phyloP scores from a whole-genome alignment of 2,888 invertebrate species.

The Dynastes maya region DNA sequence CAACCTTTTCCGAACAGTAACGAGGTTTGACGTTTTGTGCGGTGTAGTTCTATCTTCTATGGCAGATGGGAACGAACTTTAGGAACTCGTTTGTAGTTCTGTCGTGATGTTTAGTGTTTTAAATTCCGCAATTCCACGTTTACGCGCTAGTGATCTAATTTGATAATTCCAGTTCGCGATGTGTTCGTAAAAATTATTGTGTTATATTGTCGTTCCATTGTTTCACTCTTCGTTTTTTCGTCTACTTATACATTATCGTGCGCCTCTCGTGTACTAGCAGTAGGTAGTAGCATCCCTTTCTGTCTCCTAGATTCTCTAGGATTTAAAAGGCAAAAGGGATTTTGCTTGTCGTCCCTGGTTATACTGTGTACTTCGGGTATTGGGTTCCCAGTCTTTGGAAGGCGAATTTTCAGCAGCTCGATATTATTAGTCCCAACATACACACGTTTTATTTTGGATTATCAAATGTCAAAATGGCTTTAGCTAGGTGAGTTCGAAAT shows the following conservation, averaged over 20 bases:
- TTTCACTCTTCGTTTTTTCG: constrained; percentile 22
- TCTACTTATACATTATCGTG: constrained; percentile 21
- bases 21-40: constrained; percentile 53
- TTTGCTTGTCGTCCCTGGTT: not conserved
- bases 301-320: not conserved
- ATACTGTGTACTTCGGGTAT: constrained; percentile 9
- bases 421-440: constrained; percentile 12
- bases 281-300: constrained; percentile 9
- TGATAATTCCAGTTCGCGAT: constrained; percentile 43
- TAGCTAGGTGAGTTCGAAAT: constrained; percentile 75
- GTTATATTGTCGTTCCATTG: constrained; percentile 35
- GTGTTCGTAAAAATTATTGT: constrained; percentile 48
- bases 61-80: constrained; percentile 52
- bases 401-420: constrained; percentile 20
- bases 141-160: constrained; percentile 39
- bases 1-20: constrained; percentile 51
- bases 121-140: constrained; percentile 44
- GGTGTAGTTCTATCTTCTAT: constrained; percentile 50
- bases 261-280: constrained; percentile 3
- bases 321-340: constrained; percentile 5
- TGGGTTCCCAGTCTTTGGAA: constrained; percentile 5
- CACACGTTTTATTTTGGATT: constrained; percentile 59
- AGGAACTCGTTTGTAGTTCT: constrained; percentile 41
- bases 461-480: constrained; percentile 80
- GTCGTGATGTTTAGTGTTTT: constrained; percentile 52